These are phyloP conservation scores for Alectura lathami DNA, from an alignment of 2,113 vertebrate species.

Conservation along the genomic window DNA sequence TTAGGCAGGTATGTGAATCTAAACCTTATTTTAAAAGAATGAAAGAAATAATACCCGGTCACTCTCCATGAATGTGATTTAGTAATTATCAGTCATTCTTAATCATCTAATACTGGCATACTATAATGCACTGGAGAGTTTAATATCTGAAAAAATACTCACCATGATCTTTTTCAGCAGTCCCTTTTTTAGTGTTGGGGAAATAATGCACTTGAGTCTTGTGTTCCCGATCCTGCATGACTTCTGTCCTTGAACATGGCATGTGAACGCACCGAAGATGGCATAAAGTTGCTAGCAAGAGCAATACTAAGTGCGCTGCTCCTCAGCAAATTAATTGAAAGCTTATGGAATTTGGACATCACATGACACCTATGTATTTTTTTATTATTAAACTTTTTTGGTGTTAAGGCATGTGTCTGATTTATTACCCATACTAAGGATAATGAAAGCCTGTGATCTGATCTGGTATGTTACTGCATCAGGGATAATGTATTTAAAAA, in stretches of 20 bases:
- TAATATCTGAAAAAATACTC: constrained; percentile 36
- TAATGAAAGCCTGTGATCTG: neutral
- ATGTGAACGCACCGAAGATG: neutral
- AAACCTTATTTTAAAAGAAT: neutral
- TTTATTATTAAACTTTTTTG: neutral
- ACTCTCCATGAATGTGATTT: neutral
- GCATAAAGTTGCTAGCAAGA: neutral
- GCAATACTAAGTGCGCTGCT: neutral
- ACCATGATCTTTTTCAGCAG: constrained; percentile 22
- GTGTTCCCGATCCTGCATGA: neutral
- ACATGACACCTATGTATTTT: neutral
- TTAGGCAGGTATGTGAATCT: neutral
- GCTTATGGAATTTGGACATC: neutral
- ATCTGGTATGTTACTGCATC: neutral
- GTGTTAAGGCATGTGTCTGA: neutral
- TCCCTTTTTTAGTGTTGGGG: constrained; percentile 21
- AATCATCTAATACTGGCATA: constrained; percentile 35
- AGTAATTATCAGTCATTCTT: constrained; percentile 58
- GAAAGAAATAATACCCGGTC: neutral
- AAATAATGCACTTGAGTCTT: neutral
- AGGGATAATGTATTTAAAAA: neutral
- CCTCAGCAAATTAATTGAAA: neutral
- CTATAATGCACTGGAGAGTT: constrained; percentile 28
- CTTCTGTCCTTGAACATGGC: neutral
- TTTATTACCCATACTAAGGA: neutral